Conservation (phyloP, 2,797 vertebrate species). For the Cygnus olor region DNA sequence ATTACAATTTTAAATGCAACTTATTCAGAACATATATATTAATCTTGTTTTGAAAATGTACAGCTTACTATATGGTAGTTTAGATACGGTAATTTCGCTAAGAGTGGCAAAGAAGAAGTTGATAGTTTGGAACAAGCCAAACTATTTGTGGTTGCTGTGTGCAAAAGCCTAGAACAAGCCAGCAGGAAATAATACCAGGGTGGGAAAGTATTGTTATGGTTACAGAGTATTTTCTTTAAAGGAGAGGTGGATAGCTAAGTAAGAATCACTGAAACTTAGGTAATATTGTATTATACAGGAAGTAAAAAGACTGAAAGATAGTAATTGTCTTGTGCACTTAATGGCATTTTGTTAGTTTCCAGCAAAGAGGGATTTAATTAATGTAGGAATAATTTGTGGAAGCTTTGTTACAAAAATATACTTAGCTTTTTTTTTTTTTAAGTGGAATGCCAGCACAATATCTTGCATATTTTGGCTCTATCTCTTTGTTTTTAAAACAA, state of each 20-base stretch:
- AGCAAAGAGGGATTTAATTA: slow-evolving; percentile 63
- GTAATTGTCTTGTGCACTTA: slow-evolving; percentile 48
- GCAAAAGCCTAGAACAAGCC: slow-evolving; percentile 67
- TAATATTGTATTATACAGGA: slow-evolving; percentile 51
- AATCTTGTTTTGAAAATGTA: slow-evolving; percentile 30
- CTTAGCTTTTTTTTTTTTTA: slow-evolving; percentile 44
- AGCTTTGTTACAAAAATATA: slow-evolving; percentile 34
- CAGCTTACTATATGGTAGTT: slow-evolving; percentile 22
- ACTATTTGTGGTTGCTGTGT: slow-evolving; percentile 64
- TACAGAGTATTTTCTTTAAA: slow-evolving; percentile 72
- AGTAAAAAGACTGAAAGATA: slow-evolving; percentile 46
- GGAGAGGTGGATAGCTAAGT: slow-evolving; percentile 61
- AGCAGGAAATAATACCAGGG: slow-evolving; percentile 72
- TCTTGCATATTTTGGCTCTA: slow-evolving; percentile 7
- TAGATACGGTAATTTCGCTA: slow-evolving; percentile 44
- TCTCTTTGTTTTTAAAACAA: slow-evolving; percentile 27
- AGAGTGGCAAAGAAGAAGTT: slow-evolving; percentile 53
- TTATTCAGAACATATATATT: background rate
- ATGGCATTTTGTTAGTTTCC: slow-evolving; percentile 50
- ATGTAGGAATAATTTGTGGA: slow-evolving; percentile 26
- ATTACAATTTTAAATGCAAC: background rate
- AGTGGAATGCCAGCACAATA: slow-evolving; percentile 15
- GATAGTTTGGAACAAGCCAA: slow-evolving; percentile 40
- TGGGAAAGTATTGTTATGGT: slow-evolving; percentile 74
- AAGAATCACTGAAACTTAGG: slow-evolving; percentile 54